Conservation (phyloP, 2,113 vertebrate species). For the Cacatua alba region DNA sequence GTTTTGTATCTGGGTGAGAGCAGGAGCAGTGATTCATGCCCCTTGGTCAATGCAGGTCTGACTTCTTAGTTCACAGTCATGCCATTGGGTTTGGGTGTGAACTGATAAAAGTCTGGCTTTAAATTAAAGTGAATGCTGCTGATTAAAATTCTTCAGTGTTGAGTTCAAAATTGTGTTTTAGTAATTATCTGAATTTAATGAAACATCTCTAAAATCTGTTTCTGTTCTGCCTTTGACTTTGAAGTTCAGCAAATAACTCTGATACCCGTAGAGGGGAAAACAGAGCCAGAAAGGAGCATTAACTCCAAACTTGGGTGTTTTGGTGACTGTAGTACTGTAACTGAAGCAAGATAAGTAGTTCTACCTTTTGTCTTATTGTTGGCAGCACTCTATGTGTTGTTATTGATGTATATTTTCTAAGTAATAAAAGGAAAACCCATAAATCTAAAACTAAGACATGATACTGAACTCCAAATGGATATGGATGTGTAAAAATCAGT, state of each 20-base stretch:
- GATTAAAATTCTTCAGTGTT: background rate
- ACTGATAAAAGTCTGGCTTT: background rate
- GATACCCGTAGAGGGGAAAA: background rate
- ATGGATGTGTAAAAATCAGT: background rate
- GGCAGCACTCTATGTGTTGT: background rate
- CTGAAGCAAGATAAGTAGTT: background rate
- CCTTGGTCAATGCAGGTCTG: background rate
- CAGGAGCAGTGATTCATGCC: background rate
- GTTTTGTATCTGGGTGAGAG: background rate
- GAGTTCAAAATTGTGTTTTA: background rate
- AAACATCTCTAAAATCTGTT: background rate
- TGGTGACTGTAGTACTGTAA: rapidly evolving
- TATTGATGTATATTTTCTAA: background rate
- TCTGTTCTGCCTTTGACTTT: background rate
- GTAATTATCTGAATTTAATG: background rate
- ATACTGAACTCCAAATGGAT: background rate
- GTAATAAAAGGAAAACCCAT: background rate
- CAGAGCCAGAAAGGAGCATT: background rate
- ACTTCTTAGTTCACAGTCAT: background rate
- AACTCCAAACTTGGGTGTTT: background rate
- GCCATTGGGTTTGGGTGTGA: background rate
- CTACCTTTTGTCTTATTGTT: background rate
- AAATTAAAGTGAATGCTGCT: background rate
- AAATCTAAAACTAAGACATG: background rate
- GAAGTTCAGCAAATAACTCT: background rate